These are phyloP conservation scores for Oryctolagus cuniculus DNA, from an alignment of 2,113 vertebrate genomes.

Conservation along the genomic window mOryCun1.1 NC_091436.1:139087001-139087500, in stretches of 20 bases:
- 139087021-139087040: rapidly evolving
- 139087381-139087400: too few species aligned
- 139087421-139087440: too few species aligned
- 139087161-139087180: not conserved
- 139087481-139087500: too few species aligned
- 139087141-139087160: not conserved
- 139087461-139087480: too few species aligned
- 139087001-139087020: constrained; percentile 1
- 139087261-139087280: not conserved
- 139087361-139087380: too few species aligned
- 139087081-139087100: not conserved
- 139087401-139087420: too few species aligned
- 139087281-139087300: not conserved
- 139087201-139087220: not conserved
- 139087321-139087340: too few species aligned
- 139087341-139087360: too few species aligned
- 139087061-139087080: not conserved
- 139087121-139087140: not conserved
- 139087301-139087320: too few species aligned
- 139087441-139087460: too few species aligned
- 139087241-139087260: not conserved
- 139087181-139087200: not conserved
- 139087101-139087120: rapidly evolving
- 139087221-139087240: too few species aligned
- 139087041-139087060: too few species aligned